phyloP scores from a whole-genome alignment of 2,888 invertebrate species.

The Teleogryllus oceanicus region DNA sequence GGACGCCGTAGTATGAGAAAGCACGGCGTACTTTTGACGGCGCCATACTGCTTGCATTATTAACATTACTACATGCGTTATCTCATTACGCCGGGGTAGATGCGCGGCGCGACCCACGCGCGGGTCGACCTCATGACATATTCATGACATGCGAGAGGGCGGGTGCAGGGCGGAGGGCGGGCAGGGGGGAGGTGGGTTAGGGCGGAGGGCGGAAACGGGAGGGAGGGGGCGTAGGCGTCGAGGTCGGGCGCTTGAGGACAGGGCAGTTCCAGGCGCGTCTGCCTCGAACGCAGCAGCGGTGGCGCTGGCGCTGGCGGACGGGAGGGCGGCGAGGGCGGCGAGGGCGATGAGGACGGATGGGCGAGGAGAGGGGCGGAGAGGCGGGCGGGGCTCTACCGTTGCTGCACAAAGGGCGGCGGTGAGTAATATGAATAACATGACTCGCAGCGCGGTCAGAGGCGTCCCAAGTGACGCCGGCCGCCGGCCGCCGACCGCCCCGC shows the following conservation, averaged over 20 bases:
- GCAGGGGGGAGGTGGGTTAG: not conserved
- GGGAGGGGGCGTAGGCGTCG: too few relatives aligned
- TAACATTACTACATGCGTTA: conserved; percentile 1
- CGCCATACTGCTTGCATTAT: not conserved
- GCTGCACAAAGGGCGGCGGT: not conserved
- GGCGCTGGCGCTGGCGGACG: too few relatives aligned
- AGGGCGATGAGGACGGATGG: too few relatives aligned
- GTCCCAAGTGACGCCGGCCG: too few relatives aligned
- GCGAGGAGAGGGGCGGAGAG: too few relatives aligned
- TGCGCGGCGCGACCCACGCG: not conserved
- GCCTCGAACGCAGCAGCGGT: too few relatives aligned
- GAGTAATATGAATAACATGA: conserved; percentile 10
- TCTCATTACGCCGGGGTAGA: not conserved
- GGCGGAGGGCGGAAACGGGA: not conserved
- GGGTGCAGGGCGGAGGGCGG: not conserved
- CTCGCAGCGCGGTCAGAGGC: not conserved
- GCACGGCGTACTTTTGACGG: not conserved
- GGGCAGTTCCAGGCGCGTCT: too few relatives aligned
- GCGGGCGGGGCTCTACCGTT: not conserved
- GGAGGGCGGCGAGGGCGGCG: too few relatives aligned
- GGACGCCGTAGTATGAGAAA: too few relatives aligned
- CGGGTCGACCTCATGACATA: conserved; percentile 6
- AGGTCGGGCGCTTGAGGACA: too few relatives aligned
- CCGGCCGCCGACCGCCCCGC: not conserved
- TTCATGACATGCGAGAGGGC: not conserved